Base-by-base conservation (phyloP, 2,113 vertebrate genomes). In the Sapayoa aenigma region DNA sequence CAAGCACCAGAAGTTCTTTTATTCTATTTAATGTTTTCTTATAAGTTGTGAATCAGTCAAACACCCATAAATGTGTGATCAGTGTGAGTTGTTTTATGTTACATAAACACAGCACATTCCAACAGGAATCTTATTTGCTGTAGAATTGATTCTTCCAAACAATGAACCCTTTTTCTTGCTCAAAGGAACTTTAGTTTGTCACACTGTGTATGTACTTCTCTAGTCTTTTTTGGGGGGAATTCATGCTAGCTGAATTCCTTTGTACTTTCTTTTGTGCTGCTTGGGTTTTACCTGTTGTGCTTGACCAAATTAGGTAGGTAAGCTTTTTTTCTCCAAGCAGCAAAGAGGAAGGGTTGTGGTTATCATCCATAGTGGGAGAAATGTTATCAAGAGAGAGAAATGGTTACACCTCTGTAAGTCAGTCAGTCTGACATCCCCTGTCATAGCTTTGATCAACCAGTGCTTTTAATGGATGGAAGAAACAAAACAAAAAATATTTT, bases 11-110 rank as follows among this genome's bases (percentile, higher is more conserved):
- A 65, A 90, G 44, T 41, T 23, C n/a, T 85, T 94, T 86, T 63
- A 11, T 85, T 62, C 85, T 50, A 42, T 84, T 79, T 24, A 30
- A 68, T 39, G 24, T 77, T 93, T 89, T 91, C 59, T 68, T 77
- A 5, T 19, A 35, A 80, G 56, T 35, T 3, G 0, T n/a, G 25
- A 55, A 79, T 86, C 56, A 41, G 41, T 41, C 9, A 1, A 75
- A 71, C 49, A 31, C 28, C 19, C 46, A 3, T 33, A 58, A 42
- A 80, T 19, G 68, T 60, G 53, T 68, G 62, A 12, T 46, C 28
- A 72, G 25, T 15, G 41, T 39, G 50, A 33, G 52, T 22, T 63
- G n/a, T 15, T 86, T 74, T 23, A 42, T 83, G 24, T 80, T 63
- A 19, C 31, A 20, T 33, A 49, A 91, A 74, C 63, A 17, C 21